Evolutionary conservation across 2,888 invertebrate species (phyloP).

Genomic region (Tuberolachnus salignus): DNA sequence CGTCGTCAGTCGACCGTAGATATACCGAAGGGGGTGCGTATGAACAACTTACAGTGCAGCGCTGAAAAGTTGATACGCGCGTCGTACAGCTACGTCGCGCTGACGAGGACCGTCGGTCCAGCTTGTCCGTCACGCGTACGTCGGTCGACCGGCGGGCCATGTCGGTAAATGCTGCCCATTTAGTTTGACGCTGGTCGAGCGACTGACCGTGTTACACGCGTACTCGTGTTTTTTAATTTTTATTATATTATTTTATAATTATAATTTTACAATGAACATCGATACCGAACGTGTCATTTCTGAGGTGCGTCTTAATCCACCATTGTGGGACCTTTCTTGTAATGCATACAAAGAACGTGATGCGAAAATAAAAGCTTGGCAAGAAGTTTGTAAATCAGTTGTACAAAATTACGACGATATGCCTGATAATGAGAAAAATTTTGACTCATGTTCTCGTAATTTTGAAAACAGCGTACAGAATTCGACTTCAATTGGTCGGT

Average conservation of each 20-base stretch:
- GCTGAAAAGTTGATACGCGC: too few relatives aligned
- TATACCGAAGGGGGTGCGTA: too few relatives aligned
- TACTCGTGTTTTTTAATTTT: background rate
- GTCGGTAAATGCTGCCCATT: background rate
- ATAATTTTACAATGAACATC: background rate
- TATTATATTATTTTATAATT: background rate
- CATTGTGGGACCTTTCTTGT: slow-evolving; percentile 2
- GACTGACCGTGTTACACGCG: background rate
- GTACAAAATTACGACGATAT: slow-evolving; percentile 6
- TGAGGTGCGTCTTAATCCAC: slow-evolving; percentile 6
- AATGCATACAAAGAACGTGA: background rate
- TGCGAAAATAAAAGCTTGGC: slow-evolving; percentile 19
- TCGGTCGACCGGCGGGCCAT: slow-evolving; percentile 13
- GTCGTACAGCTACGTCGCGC: background rate
- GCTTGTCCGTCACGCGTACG: slow-evolving; percentile 2
- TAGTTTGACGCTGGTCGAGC: slow-evolving; percentile 8
- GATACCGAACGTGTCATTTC: slow-evolving; percentile 2
- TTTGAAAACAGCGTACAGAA: too few relatives aligned
- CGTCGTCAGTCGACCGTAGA: too few relatives aligned
- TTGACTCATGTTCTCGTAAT: background rate
- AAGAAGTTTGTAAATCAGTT: background rate
- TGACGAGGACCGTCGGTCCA: background rate
- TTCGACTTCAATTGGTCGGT: background rate
- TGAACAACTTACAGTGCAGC: too few relatives aligned
- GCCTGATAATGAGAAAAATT: background rate